These are phyloP conservation scores for Incurvaria masculella DNA, from an alignment of 2,888 invertebrate genomes.

Conservation along the genomic window DNA sequence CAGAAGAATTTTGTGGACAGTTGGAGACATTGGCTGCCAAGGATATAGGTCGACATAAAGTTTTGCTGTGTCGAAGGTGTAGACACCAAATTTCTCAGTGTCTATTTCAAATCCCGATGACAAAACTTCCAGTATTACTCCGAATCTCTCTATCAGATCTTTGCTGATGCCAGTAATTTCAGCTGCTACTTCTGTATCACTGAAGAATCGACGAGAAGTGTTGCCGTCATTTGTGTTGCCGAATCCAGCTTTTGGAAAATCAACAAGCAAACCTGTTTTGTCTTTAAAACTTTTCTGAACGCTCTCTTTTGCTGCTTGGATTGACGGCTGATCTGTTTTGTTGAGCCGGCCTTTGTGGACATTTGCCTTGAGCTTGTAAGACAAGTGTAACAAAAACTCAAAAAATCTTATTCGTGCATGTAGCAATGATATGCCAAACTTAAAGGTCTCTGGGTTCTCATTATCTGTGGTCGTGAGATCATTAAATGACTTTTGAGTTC, in stretches of 20 bases:
- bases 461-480: conserved; percentile 2
- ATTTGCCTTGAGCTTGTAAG: conserved; percentile 1
- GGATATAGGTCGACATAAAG: conserved; percentile 10
- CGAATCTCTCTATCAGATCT: conserved; percentile 1
- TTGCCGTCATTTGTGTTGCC: conserved; percentile 19
- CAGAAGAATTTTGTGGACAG: conserved; percentile 17
- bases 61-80: conserved; percentile 9
- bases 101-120: conserved; percentile 1
- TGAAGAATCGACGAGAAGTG: conserved; percentile 17
- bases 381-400: conserved; percentile 1
- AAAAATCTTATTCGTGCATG: not conserved
- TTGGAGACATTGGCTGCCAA: conserved; percentile 19
- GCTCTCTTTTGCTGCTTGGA: not conserved
- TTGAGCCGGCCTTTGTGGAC: not conserved
- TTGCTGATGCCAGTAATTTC: conserved; percentile 18
- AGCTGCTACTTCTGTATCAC: conserved; percentile 14
- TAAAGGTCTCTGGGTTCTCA: conserved; percentile 2
- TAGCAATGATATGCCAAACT: not conserved
- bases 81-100: not conserved
- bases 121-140: conserved; percentile 2
- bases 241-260: conserved; percentile 18
- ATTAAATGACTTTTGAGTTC: conserved; percentile 4
- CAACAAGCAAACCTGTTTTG: conserved; percentile 18
- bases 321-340: not conserved
- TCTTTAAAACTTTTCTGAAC: not conserved